Evolutionary conservation across 2,797 vertebrate genomes (phyloP), one percentile per base, ranked within the genome.

Genomic region (Furcifer pardalis): DNA sequence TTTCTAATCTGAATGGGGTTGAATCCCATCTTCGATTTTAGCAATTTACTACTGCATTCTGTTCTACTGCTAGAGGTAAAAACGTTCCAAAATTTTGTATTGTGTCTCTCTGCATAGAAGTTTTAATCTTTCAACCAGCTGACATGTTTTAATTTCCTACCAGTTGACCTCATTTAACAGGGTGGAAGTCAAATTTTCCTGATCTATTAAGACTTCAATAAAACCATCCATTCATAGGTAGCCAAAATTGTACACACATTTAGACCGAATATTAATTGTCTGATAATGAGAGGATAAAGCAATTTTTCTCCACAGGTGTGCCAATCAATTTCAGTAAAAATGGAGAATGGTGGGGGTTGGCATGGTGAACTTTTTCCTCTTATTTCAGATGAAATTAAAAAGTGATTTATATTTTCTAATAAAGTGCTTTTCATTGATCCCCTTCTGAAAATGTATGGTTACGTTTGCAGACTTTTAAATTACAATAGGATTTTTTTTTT

Each of bases 191-290:
- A 95, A 93, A 93, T 96, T 95, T 96, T 95, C 93, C 87, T 88
- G 86, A 81, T 91, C 96, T 97, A 97, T 97, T 97, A 97, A 97
- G 97, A 97, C 96, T 97, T 97, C 96, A 98, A 95, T 97, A 97
- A 96, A 84, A 96, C 97, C 88, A 94, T 97, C 97, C 91, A 88
- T 97, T 97, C 96, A 97, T 97, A 97, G 96, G 96, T 96, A 97
- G 96, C 94, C 90, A 94, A 95, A 97, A 97, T 95, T 97, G 97
- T 97, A 97, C 96, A 97, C 96, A 96, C 96, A 97, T 97, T 97
- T 97, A 97, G 95, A 95, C 89, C 92, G 97, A 97, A 97, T 98
- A 98, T 98, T 99, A 99, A 99, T 98, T 98, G 97, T 96, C 95
- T 97, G 96, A 98, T 98, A 98, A 98, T 97, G 95, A 97, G 96